Percentiles rank a stretch among this genome's conserved stretches.
phyloP scores from a whole-genome alignment of 2,113 vertebrate genomes.

The Hippolais icterina region DNA sequence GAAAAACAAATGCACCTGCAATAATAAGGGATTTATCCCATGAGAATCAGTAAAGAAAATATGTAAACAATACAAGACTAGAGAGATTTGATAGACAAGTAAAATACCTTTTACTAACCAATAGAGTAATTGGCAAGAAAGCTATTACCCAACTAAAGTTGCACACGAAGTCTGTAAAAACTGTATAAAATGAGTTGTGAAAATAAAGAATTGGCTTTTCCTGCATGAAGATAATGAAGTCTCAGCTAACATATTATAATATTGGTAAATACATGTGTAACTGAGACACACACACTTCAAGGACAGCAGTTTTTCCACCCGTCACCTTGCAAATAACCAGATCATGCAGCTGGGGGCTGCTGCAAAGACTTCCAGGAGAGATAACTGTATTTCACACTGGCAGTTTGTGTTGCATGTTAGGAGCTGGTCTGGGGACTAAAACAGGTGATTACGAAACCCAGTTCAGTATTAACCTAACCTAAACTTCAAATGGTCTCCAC shows the following conservation, averaged over 20 bases:
- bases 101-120: neutral
- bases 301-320: neutral
- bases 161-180: neutral
- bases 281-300: neutral
- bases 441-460: neutral
- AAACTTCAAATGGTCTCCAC: neutral
- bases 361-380: neutral
- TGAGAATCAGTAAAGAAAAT: neutral
- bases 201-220: neutral
- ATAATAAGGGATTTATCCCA: neutral
- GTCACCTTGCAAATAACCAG: neutral
- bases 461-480: neutral
- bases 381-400: neutral
- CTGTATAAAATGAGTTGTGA: neutral
- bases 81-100: neutral
- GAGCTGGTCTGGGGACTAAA: neutral
- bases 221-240: neutral
- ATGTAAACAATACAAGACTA: neutral
- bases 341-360: neutral
- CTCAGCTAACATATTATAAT: neutral
- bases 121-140: neutral
- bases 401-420: neutral
- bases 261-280: accelerated
- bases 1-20: neutral
- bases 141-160: neutral